Conservation (phyloP, 2,113 vertebrate genomes). For the Athene noctua region DNA sequence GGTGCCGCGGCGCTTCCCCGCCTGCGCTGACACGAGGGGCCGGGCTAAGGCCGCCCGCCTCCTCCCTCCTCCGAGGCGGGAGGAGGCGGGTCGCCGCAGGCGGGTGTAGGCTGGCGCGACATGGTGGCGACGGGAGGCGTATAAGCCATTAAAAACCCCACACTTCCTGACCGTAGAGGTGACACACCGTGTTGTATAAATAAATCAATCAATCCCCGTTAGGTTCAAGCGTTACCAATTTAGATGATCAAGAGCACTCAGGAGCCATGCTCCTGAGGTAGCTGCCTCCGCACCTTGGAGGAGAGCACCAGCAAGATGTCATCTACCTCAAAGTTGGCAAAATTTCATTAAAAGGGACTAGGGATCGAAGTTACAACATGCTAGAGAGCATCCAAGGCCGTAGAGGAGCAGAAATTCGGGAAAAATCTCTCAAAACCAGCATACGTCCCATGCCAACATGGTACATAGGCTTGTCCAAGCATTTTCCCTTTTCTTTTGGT, state of each 20-base stretch:
- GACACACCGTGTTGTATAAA: accelerated
- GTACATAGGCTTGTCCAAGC: not conserved
- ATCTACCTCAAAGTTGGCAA: not conserved
- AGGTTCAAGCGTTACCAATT: not conserved
- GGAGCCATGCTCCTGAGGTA: not conserved
- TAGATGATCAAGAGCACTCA: accelerated
- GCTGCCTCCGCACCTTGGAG: accelerated
- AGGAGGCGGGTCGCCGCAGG: no score
- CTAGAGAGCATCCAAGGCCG: accelerated
- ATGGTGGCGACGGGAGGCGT: accelerated
- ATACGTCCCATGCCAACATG: accelerated
- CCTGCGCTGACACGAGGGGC: slow-evolving; percentile 62
- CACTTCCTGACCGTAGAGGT: not conserved
- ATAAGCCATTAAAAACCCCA: accelerated
- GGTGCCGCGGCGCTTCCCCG: not conserved
- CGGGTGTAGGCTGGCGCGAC: accelerated
- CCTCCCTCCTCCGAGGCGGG: not conserved
- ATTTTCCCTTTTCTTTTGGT: not conserved
- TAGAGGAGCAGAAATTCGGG: not conserved
- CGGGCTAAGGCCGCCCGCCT: not conserved
- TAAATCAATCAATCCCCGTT: not conserved
- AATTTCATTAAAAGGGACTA: no score
- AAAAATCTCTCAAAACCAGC: not conserved
- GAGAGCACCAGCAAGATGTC: no score
- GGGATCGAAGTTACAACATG: accelerated